Base-by-base conservation (phyloP, 2,113 vertebrate species). In the Gymnocephalus cernua region DNA sequence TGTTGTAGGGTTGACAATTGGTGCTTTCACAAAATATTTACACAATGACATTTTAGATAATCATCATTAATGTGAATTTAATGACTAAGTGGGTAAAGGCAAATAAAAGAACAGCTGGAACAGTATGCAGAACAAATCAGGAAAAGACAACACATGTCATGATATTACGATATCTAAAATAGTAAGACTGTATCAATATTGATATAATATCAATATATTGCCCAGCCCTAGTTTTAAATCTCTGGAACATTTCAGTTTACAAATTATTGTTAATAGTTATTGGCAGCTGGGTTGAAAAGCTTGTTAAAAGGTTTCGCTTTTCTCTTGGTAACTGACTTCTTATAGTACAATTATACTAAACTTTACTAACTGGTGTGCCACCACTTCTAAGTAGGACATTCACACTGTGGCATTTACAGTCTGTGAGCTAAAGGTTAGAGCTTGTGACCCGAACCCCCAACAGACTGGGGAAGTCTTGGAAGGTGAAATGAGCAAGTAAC, bases 381-480 rank as follows among this genome's bases (percentile, higher is more conserved):
- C 15, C 50, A 57, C 25, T 0, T 59, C 4, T 5, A 27, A 73
- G 75, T 29, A 19, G 63, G 41, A 69, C 25, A 27, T 32, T 58
- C 41, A 32, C 64, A 48, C 27, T 58, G 58, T 87, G 78, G 66
- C 75, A 86, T 89, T 89, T 87, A 51, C 75, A 64, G 51, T 64
- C 25, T 80, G 35, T 21, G 25, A 80, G 53, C 58, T 71, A 77
- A 85, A 89, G 80, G 80, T 84, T 71, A 47, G 29, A 41, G 50
- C 8, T 23, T 63, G 59, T 69, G 84, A 63, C 64, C 79, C 67
- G 66, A 74, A 71, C 80, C 82, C 71, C 57, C 50, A 67, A 82
- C 59, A 29, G 23, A n/a, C 71, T 62, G 38, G 64, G 16, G 25
- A 68, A 57, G 67, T 74, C 58, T 77, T 70, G 67, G 70, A 27